These are phyloP conservation scores for Megalonaias nervosa DNA, from an alignment of 1,140 invertebrate species.

Conservation along the genomic window DNA sequence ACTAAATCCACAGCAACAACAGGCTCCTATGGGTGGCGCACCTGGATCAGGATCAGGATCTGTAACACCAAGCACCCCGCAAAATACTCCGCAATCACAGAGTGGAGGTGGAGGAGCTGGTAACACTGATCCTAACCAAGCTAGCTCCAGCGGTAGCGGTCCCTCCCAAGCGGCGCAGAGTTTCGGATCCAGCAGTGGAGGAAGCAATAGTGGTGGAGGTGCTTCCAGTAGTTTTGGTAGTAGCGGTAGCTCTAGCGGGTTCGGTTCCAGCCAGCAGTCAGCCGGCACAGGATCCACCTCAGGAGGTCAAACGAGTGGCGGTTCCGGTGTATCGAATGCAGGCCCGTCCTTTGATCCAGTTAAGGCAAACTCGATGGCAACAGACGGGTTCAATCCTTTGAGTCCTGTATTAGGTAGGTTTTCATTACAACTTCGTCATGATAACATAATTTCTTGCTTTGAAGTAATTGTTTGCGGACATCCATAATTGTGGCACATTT, in stretches of 20 bases:
- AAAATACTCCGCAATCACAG: not conserved
- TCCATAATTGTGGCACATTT: no score
- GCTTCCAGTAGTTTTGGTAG: not conserved
- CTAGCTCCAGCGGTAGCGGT: conserved; percentile 5
- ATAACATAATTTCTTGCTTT: not conserved
- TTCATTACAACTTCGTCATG: not conserved
- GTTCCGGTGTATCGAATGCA: not conserved
- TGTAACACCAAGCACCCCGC: not conserved
- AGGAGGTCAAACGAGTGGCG: not conserved
- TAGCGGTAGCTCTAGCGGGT: not conserved
- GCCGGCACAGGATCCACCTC: not conserved
- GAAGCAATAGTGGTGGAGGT: not conserved
- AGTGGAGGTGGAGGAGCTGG: not conserved
- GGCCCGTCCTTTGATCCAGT: conserved; percentile 41
- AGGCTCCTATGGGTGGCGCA: not conserved
- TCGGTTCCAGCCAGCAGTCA: not conserved
- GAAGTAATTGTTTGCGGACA: not conserved
- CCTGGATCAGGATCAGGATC: not conserved
- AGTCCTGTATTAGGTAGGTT: conserved; percentile 41
- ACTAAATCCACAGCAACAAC: conserved; percentile 33
- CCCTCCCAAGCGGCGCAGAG: not conserved
- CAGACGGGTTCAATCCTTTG: conserved; percentile 47
- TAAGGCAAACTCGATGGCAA: conserved; percentile 39
- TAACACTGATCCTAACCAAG: conserved; percentile 4
- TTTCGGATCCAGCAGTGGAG: not conserved